Conservation (phyloP, 2,113 vertebrate genomes). For the Neotragus pygmaeus region DNA sequence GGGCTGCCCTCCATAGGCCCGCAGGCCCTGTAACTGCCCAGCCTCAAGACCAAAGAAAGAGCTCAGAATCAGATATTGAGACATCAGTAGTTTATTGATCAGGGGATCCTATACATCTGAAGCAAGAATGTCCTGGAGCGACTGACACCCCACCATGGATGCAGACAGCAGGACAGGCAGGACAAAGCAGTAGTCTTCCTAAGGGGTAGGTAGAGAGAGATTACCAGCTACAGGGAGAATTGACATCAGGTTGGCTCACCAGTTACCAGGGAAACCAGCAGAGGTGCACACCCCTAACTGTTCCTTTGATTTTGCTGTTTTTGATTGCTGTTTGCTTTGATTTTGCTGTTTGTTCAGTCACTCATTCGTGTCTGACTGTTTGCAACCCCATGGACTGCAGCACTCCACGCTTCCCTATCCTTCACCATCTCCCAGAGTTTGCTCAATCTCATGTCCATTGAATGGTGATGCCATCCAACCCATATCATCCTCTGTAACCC, state of each 20-base stretch:
- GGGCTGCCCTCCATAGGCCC: not conserved
- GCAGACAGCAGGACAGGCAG: not conserved
- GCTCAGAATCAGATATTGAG: not conserved
- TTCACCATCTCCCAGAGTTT: not conserved
- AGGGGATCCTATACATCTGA: not conserved
- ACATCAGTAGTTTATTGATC: not conserved
- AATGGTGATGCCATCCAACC: not conserved
- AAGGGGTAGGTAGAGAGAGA: not conserved
- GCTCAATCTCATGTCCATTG: not conserved
- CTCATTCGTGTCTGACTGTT: not conserved
- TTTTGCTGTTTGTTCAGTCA: not conserved
- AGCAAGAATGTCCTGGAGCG: not conserved
- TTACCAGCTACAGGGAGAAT: not conserved
- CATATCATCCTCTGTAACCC: not conserved
- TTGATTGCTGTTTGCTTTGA: not conserved
- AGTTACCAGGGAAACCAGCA: not conserved
- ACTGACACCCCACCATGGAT: not conserved
- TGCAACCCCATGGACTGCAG: not conserved
- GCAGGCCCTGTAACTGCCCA: not conserved
- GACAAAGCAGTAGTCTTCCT: not conserved
- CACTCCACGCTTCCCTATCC: not conserved
- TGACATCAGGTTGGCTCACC: not conserved
- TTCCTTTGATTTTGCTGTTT: not conserved
- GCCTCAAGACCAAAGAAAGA: not conserved
- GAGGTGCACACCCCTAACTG: not conserved